Base-by-base conservation (phyloP, 2,888 invertebrate species). In the Anorthoa munda region DNA sequence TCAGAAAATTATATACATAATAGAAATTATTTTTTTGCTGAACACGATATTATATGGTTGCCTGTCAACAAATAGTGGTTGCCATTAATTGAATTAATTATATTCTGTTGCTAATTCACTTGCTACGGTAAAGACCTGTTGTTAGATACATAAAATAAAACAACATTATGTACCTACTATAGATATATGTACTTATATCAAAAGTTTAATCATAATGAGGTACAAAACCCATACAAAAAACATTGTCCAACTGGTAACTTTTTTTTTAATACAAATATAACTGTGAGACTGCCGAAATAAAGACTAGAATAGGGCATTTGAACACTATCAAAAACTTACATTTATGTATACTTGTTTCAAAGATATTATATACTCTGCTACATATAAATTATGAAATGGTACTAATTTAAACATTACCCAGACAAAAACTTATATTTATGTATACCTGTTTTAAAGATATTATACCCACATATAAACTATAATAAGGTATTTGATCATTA, bases 191-290 rank as follows among this genome's bases (percentile, higher is more conserved):
- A 39, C 39, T 39, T 46, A 39, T 56, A 77, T 31, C 39, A 51
- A 56, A 78, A 18, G 11, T 60, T 26, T 56, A 65, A 63, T 64
- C 26, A 55, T 64, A 69, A 77, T 58, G 23, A 76, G n/a, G n/a
- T 76, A n/a, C 46, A 21, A 45, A 63, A 55, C 59, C 23, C 51
- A 45, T 50, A 50, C 17, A 48, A 65, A 55, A 12, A 17, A 17
- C 21, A 45, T n/a, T 18, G 61, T 7, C 21, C 9, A 70, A 13
- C 9, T 23, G 48, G 3, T 18, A 50, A 66, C 31, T 13, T 0
- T 39, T 26, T 15, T n/a, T n/a, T 46, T 7, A 51, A 66, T 17
- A n/a, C 31, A 9, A 60, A 26, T 11, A 15, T 26, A 23, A 58
- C 17, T 39, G 45, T 68, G 65, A 58, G 50, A 61, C 60, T 72